Evolutionary conservation across 2,113 vertebrate species (phyloP), one percentile per base, ranked within the genome.

Genomic region (Melanocharis versteri): DNA sequence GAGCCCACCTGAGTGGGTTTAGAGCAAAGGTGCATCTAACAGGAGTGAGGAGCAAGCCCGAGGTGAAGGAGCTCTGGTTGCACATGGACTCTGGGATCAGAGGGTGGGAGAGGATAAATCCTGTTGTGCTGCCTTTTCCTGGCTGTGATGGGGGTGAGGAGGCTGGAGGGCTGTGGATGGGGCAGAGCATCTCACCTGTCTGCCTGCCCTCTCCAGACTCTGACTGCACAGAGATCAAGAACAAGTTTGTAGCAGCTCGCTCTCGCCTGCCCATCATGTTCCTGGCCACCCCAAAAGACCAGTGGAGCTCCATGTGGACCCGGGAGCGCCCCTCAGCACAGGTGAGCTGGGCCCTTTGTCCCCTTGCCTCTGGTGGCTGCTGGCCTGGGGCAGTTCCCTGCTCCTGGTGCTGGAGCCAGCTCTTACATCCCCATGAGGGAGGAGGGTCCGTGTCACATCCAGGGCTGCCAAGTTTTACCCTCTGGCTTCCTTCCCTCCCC

Each of bases 251-350:
- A 91, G 98, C 98, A 57, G 95, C 98, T 83, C 98, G 99, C 56
- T 96, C 98, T 64, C 98, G 73, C 44, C 98, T 99, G 37, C 99
- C 99, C 0, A 90, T 98, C 93, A 98, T 99, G 99, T 99, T 99
- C 95, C 98, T 99, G 5, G 94, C 98, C 65, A 99, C 99, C 13
- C 99, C 99, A 48, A 99, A 98, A 86, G 99, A 99, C 95, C 98
- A 95, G 90, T 98, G 96, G 60, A 83, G 57, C 28, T 99, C 99
- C 10, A 33, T 99, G 87, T 99, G 99, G 99, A 99, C 99, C 42
- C 98, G 97, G 90, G 95, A 96, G 53, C 93, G 81, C n/a, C 99
- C 99, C 6, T 98, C 98, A 3, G 98, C 98, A 1, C 99, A 99
- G 98, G 99, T 99, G 78, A 97, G 85, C 51, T 35, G 15, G 7